Evolutionary conservation across 2,888 invertebrate genomes (phyloP), one percentile per base, ranked within the genome.

Genomic region (Melanophora roralis): DNA sequence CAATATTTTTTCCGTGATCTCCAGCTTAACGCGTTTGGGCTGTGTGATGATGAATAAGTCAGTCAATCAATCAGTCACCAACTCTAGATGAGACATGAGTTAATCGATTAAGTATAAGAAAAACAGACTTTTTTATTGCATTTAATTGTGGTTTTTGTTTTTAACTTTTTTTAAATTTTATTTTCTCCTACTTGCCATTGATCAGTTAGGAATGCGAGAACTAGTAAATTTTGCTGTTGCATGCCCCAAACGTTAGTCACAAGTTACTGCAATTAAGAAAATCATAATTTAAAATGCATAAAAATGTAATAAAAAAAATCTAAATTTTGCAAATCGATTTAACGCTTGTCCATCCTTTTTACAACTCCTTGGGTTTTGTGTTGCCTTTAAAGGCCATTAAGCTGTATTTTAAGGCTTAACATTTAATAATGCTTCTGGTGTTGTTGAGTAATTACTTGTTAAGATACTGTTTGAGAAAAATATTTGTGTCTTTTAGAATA

Each of bases 301-400:
- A 85, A 86, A 76, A 68, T 65, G 69, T 62, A 57, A 40, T 64
- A 68, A 67, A 65, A 64, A 71, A 68, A 68, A 85, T 82, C n/a
- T n/a, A n/a, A n/a, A n/a, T n/a, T n/a, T 85, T 83, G 83, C 77
- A 83, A 86, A 84, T 85, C 84, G 85, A 87, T 88, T 87, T 86
- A 85, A 87, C 88, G 87, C 87, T 86, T 86, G 85, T 86, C 87
- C 85, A 86, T 84, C 85, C 77, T 81, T 81, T 43, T 45, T 45
- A 60, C 36, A 16, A 45, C 43, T 34, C 40, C 40, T 64, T 23
- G 14, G 11, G 27, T 38, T 59, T 53, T 19, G 21, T 71, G 47
- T 53, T 73, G 57, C 32, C 23, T 60, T 55, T 23, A 40, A 32
- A 62, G 43, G n/a, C 32, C 32, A 3, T 53, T 14, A 32, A 6